Evolutionary conservation across 2,888 invertebrate species (phyloP).

Genomic region (Agrotis puta): DNA sequence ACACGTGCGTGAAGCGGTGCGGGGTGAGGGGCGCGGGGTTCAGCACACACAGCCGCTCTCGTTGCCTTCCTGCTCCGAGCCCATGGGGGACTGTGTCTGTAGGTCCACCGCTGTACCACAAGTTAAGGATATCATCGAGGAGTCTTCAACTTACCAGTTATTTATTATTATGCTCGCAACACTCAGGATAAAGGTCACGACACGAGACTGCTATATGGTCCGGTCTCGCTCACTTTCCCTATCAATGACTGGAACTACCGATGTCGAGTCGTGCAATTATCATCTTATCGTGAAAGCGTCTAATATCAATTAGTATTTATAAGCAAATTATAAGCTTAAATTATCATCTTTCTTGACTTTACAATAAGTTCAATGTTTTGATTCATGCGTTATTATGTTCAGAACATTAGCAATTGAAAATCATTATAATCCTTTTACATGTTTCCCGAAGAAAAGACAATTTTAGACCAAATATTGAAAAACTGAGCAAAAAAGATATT

Average conservation of each 20-base stretch:
- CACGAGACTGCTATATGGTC: too few species aligned
- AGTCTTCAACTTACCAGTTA: neutral
- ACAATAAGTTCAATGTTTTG: neutral
- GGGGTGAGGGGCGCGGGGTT: conserved; percentile 70
- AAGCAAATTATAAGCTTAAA: too few species aligned
- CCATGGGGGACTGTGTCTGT: conserved; percentile 95
- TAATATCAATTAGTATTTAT: too few species aligned
- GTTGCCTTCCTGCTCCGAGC: conserved; percentile 94
- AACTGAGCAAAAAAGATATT: neutral
- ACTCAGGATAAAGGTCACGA: neutral
- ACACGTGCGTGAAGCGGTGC: conserved; percentile 70
- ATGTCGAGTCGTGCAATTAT: too few species aligned
- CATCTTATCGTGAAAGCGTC: too few species aligned
- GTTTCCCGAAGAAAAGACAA: too few species aligned
- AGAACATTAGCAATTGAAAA: neutral
- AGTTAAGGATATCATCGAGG: conserved; percentile 75
- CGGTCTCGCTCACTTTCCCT: too few species aligned
- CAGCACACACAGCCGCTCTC: conserved; percentile 96
- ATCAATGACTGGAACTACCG: too few species aligned
- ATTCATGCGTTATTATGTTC: too few species aligned
- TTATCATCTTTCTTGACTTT: neutral
- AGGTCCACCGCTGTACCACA: conserved; percentile 93
- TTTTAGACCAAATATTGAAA: neutral
- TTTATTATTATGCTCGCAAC: neutral
- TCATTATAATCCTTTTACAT: neutral